These are phyloP conservation scores for Nansenia antarctica DNA, from an alignment of 2,113 vertebrate genomes.

Conservation along the genomic window DNA sequence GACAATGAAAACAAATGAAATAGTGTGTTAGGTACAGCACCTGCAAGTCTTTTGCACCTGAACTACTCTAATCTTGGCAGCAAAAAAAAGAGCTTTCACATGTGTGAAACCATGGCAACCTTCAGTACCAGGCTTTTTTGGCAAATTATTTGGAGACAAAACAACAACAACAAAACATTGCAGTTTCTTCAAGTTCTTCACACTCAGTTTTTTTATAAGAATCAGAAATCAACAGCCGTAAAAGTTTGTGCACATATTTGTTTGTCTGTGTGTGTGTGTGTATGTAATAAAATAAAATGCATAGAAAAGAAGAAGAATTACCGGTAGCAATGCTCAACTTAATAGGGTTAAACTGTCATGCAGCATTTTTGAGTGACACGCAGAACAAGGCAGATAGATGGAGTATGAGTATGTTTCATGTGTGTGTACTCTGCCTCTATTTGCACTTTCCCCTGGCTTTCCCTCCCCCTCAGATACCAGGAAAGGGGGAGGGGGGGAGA, in stretches of 20 bases:
- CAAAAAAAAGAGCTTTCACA: slow-evolving; percentile 72
- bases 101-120: slow-evolving; percentile 80
- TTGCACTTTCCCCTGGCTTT: slow-evolving; percentile 72
- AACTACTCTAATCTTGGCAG: slow-evolving; percentile 58
- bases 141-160: slow-evolving; percentile 85
- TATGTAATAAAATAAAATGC: slow-evolving; percentile 82
- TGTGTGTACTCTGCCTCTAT: slow-evolving; percentile 49
- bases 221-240: slow-evolving; percentile 64
- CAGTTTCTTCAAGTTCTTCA: slow-evolving; percentile 31
- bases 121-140: slow-evolving; percentile 80
- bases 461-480: slow-evolving; percentile 58
- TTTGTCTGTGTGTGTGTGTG: slow-evolving; percentile 11
- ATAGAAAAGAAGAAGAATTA: slow-evolving; percentile 77
- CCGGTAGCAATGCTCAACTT: slow-evolving; percentile 70
- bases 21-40: slow-evolving; percentile 39
- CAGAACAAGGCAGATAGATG: slow-evolving; percentile 70
- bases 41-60: slow-evolving; percentile 29
- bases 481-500: slow-evolving; percentile 52
- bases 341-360: slow-evolving; percentile 83
- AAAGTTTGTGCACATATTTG: slow-evolving; percentile 7
- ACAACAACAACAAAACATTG: slow-evolving; percentile 38
- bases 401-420: slow-evolving; percentile 40
- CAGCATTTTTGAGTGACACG: slow-evolving; percentile 78
- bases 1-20: slow-evolving; percentile 64
- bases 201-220: slow-evolving; percentile 67